Percentiles rank a stretch among this genome's conserved stretches.
These are phyloP conservation scores for Carduelis carduelis DNA, from an alignment of 2,797 vertebrate genomes.

Conservation along the genomic window DNA sequence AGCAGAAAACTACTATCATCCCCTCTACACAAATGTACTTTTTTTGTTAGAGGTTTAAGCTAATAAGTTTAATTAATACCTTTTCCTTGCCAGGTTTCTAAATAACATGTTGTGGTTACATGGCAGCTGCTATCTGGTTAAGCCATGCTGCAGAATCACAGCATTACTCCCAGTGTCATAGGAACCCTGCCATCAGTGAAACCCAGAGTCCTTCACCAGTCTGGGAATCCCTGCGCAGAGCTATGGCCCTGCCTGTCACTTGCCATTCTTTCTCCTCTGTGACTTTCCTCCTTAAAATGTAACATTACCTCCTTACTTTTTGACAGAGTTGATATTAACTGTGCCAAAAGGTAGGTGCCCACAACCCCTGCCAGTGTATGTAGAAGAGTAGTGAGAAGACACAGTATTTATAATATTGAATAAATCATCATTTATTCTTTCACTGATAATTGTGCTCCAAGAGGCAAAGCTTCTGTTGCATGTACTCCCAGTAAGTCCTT, in stretches of 20 bases:
- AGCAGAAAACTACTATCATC: background rate
- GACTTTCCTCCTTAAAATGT: background rate
- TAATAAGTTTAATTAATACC: background rate
- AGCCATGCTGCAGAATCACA: background rate
- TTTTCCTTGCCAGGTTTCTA: background rate
- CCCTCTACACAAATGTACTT: background rate
- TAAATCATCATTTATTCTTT: background rate
- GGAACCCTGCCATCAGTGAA: background rate
- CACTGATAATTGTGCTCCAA: background rate
- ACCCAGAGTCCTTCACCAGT: background rate
- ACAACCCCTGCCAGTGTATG: background rate
- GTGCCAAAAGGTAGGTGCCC: background rate
- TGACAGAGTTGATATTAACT: background rate
- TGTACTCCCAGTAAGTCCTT: background rate
- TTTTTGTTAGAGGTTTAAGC: background rate
- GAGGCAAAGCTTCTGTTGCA: background rate
- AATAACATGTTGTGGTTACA: background rate
- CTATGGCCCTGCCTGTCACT: background rate
- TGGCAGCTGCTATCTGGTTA: background rate
- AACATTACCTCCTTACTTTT: background rate
- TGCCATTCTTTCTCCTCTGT: background rate
- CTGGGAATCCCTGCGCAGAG: accelerated
- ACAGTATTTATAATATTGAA: background rate
- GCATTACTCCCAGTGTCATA: background rate
- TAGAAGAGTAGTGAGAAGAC: background rate